These are phyloP conservation scores for Protonibea diacanthus DNA, from an alignment of 2,797 vertebrate species.

Conservation along the genomic window DNA sequence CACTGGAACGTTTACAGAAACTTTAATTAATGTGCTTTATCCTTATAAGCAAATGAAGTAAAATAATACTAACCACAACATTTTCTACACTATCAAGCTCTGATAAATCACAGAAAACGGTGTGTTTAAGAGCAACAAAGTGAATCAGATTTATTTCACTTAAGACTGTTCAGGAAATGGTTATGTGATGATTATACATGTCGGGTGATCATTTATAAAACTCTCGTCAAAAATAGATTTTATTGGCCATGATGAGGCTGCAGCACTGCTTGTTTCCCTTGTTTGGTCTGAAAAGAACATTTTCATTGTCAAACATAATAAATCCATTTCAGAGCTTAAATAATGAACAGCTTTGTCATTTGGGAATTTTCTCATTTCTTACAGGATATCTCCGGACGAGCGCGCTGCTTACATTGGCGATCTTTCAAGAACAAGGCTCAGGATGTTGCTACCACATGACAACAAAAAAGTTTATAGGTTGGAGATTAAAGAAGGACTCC, in stretches of 20 bases:
- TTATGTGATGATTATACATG: constrained; percentile 21
- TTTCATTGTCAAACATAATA: constrained; percentile 58
- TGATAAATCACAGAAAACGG: constrained; percentile 6
- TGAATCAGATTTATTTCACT: constrained; percentile 4
- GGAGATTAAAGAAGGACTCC: constrained; percentile 16
- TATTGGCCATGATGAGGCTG: constrained; percentile 5
- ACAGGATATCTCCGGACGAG: constrained; percentile 2
- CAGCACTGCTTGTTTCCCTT: constrained; percentile 25
- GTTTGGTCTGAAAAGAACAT: constrained; percentile 55
- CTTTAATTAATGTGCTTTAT: background rate
- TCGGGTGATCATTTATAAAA: constrained; percentile 33
- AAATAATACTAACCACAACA: background rate
- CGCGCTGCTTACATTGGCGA: constrained; percentile 18
- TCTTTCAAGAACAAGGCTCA: constrained; percentile 17
- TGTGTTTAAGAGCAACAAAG: constrained; percentile 7
- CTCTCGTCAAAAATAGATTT: constrained; percentile 38
- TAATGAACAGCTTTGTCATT: constrained; percentile 61
- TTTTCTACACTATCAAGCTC: background rate
- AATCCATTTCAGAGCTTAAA: constrained; percentile 69
- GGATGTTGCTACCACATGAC: constrained; percentile 1
- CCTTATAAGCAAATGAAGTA: background rate
- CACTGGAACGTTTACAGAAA: background rate
- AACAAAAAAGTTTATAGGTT: constrained; percentile 37
- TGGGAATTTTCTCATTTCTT: constrained; percentile 37
- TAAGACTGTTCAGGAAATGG: background rate